Conservation (phyloP, 2,888 invertebrate genomes). For the Melieria crassipennis region DNA sequence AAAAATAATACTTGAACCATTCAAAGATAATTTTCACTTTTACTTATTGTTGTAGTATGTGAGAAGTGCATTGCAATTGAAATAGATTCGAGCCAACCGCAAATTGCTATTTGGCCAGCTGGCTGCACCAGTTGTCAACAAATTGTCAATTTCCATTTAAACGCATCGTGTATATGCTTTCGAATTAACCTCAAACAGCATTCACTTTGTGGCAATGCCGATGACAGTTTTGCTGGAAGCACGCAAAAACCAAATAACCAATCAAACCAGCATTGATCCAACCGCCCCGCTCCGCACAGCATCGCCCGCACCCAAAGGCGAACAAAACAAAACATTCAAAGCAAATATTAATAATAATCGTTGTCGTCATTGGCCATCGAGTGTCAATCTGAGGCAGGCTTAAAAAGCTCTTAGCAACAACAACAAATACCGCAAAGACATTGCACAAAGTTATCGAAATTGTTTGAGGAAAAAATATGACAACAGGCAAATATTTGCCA, state of each 20-base stretch:
- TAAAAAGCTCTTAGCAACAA: constrained; percentile 30
- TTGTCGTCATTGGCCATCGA: constrained; percentile 26
- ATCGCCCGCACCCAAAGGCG: constrained; percentile 4
- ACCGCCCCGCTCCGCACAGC: background rate
- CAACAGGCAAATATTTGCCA: constrained; percentile 40
- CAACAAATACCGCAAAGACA: constrained; percentile 14
- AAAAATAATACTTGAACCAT: background rate
- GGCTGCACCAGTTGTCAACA: too few species aligned
- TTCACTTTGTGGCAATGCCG: constrained; percentile 39
- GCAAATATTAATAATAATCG: constrained; percentile 38
- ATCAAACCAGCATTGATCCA: background rate
- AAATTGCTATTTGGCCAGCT: background rate
- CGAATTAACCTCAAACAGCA: constrained; percentile 40
- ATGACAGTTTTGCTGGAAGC: constrained; percentile 36
- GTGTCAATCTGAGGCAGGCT: constrained; percentile 7
- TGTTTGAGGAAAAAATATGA: constrained; percentile 35
- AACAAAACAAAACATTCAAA: constrained; percentile 25
- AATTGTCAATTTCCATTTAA: background rate
- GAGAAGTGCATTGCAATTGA: background rate
- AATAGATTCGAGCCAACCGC: background rate
- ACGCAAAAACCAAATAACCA: constrained; percentile 32
- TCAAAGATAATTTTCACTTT: background rate
- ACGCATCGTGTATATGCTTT: background rate
- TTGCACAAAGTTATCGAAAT: constrained; percentile 18
- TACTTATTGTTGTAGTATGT: background rate